Percentiles rank a stretch among this genome's conserved stretches.
Evolutionary conservation across 1,140 invertebrate species (phyloP).

Genomic region (Bombus huntii): DNA sequence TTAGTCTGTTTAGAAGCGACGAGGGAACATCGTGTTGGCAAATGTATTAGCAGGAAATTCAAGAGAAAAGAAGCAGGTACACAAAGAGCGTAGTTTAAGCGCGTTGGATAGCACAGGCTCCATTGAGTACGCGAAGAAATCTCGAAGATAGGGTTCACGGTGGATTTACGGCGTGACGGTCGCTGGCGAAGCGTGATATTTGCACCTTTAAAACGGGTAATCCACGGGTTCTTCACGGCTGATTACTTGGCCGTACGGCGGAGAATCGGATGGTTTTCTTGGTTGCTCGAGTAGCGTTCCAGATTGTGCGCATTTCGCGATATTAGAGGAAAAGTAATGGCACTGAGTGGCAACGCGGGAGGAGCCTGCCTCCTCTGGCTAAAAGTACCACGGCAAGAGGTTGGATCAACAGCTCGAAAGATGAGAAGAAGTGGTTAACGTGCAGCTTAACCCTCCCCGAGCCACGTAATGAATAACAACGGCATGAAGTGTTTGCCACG

Average conservation of each 20-base stretch:
- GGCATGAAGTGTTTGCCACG: constrained; percentile 34
- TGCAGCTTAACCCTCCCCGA: constrained; percentile 30
- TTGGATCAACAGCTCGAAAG: constrained; percentile 47
- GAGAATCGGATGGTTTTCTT: constrained; percentile 34
- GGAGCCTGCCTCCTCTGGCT: background rate
- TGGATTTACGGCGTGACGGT: constrained; percentile 43
- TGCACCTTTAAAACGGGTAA: constrained; percentile 47
- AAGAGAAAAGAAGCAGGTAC: background rate
- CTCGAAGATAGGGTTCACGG: constrained; percentile 31
- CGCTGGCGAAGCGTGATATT: constrained; percentile 31
- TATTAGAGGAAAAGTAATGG: constrained; percentile 47
- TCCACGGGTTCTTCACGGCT: constrained; percentile 25
- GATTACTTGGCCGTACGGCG: constrained; percentile 30
- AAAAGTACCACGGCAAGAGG: constrained; percentile 20
- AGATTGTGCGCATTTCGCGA: constrained; percentile 45
- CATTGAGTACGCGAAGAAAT: background rate
- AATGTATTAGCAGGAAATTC: background rate
- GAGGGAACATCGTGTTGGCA: background rate
- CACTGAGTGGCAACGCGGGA: constrained; percentile 36
- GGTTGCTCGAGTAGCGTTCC: constrained; percentile 33
- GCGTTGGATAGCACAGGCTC: background rate
- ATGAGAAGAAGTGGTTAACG: constrained; percentile 53
- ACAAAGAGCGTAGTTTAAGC: background rate
- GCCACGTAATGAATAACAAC: constrained; percentile 52
- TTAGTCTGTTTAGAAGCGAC: background rate